Base-by-base conservation (phyloP, 1,140 invertebrate species). In the Ridgeia piscesae region DNA sequence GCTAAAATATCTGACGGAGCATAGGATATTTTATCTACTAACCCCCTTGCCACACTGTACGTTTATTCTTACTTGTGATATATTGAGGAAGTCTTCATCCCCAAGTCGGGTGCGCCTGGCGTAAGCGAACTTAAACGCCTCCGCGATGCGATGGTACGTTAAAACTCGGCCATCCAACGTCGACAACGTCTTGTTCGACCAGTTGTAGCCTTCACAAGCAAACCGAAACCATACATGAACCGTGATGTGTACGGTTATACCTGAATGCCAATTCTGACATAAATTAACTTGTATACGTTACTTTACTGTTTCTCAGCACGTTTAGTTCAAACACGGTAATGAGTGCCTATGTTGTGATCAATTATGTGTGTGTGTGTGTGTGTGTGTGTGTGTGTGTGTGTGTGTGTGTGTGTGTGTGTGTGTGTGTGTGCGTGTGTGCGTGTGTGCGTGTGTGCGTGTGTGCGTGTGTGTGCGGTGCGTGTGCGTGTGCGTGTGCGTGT, bases 41-140 rank as follows among this genome's bases (percentile, higher is more conserved):
- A 89, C n/a, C n/a, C n/a, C n/a, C n/a, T n/a, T n/a, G n/a, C n/a
- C n/a, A n/a, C n/a, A 11, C 8, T 89, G 14, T 33, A 34, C 11
- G 11, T 34, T 17, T 89, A 50, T 48, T 33, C 93, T 48, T 35
- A 93, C 93, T 11, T 97, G 95, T 2, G 95, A 96, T 35, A 98
- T 96, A 94, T 97, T 88, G 35, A 91, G 50, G 58, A 91, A 93
- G 42, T 93, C 91, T 35, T 97, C 96, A 96, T 99, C 99, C 0
- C 98, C 98, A n/a, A 99, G 94, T 94, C 97, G 96, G 1, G 97
- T 97, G 93, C 98, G 96, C 89, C 97, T 96, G 0, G 98, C 98
- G 95, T 97, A 99, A 0, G 98, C 98, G 95, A 98, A 98, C 95
- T 99, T 99, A 93, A 98, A 97, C 0, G 98, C 97, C 95, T 99